Percentiles rank a stretch among this genome's conserved stretches.
Evolutionary conservation across 2,113 vertebrate genomes (phyloP).

Genomic region (Ancistrus triradiatus): DNA sequence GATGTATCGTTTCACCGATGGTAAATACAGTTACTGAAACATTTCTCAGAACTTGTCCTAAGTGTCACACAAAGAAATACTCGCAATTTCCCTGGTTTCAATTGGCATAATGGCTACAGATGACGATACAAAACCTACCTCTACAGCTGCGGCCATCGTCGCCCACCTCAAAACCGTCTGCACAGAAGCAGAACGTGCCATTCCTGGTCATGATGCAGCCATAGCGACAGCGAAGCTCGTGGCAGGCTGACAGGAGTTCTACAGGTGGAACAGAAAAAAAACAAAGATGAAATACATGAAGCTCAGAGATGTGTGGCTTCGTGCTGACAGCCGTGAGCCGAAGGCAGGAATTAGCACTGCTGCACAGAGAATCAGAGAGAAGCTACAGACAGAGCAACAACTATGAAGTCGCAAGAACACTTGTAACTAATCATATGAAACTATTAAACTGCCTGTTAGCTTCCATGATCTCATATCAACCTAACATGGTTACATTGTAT

Average conservation of each 20-base stretch:
- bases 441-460: too few species aligned
- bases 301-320: constrained; percentile 10
- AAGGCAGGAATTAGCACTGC: constrained; percentile 39
- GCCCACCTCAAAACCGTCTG: constrained; percentile 81
- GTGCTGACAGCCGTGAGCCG: constrained; percentile 27
- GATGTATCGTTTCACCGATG: too few species aligned
- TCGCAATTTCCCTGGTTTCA: background rate
- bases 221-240: constrained; percentile 82
- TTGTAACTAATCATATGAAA: constrained; percentile 32
- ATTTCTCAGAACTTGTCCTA: too few species aligned
- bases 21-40: too few species aligned
- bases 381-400: constrained; percentile 25
- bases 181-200: constrained; percentile 84
- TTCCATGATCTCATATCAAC: too few species aligned
- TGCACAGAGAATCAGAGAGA: constrained; percentile 31
- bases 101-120: background rate
- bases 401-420: constrained; percentile 13
- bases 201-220: constrained; percentile 87
- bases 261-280: constrained; percentile 30
- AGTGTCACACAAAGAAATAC: constrained; percentile 31
- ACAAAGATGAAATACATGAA: constrained; percentile 9
- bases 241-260: constrained; percentile 88
- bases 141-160: constrained; percentile 81
- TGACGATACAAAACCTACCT: constrained; percentile 66
- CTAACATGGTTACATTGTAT: too few species aligned